Percentiles rank a stretch among this genome's conserved stretches.
Conservation (phyloP, 2,113 vertebrate species). For the Odobenus rosmarus region DNA sequence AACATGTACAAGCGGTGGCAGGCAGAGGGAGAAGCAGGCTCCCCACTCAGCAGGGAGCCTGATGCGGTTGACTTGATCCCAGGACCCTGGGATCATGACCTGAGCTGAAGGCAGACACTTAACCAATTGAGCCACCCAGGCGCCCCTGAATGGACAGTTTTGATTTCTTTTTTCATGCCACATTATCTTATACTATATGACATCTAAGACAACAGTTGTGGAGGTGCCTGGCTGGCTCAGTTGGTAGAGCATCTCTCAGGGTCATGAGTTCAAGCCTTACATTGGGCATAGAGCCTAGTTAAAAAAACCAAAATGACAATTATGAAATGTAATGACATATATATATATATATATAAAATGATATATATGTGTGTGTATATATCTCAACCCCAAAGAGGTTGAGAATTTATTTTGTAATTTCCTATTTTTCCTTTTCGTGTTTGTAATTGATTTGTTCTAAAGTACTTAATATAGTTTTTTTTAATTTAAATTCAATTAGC, state of each 20-base stretch:
- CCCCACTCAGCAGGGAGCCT: no score
- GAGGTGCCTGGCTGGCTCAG: not conserved
- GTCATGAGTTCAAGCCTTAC: not conserved
- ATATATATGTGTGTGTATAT: not conserved
- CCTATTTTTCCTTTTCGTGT: not conserved
- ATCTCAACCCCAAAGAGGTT: not conserved
- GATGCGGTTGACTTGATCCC: no score
- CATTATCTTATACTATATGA: not conserved
- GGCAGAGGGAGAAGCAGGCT: no score
- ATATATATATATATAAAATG: not conserved
- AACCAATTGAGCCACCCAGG: no score
- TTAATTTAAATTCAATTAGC: not conserved
- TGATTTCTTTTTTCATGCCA: not conserved
- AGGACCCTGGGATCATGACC: no score
- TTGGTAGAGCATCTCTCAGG: not conserved
- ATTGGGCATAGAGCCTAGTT: not conserved
- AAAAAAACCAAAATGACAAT: not conserved
- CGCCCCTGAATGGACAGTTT: not conserved
- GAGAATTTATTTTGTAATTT: not conserved
- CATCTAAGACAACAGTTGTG: not conserved
- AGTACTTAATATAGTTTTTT: not conserved
- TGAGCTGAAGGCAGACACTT: no score
- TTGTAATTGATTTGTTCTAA: conserved; percentile 29
- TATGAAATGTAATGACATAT: not conserved
- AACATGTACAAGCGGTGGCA: no score